Evolutionary conservation across 2,888 invertebrate genomes (phyloP), one percentile per base, ranked within the genome.

Genomic region (Sepiola atlantica): DNA sequence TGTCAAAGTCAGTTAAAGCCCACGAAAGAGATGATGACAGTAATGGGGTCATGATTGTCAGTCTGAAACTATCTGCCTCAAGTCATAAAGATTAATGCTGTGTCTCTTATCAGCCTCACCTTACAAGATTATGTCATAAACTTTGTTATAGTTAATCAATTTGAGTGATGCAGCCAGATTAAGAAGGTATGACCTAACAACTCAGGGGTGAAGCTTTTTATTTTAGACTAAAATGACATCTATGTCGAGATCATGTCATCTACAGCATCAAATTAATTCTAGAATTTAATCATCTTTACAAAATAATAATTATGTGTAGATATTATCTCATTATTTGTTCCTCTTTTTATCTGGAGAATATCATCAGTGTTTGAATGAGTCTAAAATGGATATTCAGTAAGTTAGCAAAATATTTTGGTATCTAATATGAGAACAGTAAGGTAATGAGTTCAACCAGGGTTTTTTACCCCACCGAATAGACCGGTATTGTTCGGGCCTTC

Each of bases 41-140:
- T 77, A 77, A 77, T 77, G 77, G 14, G n/a, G 77, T n/a, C 77
- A 77, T 77, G n/a, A 77, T 18, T 77, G 77, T 77, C n/a, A 32
- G 77, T 77, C n/a, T n/a, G n/a, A n/a, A n/a, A 77, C n/a, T 77
- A 77, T n/a, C n/a, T 77, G 32, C 77, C 77, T 77, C 16, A 14
- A 77, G 77, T 32, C 77, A 32, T 77, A 77, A 77, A 77, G n/a
- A 77, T 77, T 77, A 77, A 77, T 77, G 77, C 14, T 16, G 14
- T 77, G 32, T 77, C 77, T 77, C 77, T 77, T n/a, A 77, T n/a
- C 77, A 77, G n/a, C 77, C 77, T 77, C 77, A 77, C n/a, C 77
- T 77, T 12, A 77, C 77, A 77, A 77, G 77, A 77, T 77, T 77
- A 77, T 77, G 16, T n/a, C n/a, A 77, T 77, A 32, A 77, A 77